These are phyloP conservation scores for Acanthurus tractus DNA, from an alignment of 2,797 vertebrate species.

Conservation along the genomic window DNA sequence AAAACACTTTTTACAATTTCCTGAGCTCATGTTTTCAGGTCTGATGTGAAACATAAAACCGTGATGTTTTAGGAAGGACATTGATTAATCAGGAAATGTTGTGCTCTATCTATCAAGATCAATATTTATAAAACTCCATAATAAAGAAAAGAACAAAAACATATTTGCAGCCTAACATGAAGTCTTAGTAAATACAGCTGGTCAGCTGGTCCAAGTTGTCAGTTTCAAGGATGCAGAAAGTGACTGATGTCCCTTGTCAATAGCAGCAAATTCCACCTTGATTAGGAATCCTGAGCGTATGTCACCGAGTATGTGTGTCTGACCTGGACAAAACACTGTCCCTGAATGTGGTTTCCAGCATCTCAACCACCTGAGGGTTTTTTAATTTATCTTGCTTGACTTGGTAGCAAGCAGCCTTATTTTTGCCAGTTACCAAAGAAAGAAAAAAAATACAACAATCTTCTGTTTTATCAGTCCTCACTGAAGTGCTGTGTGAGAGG, in stretches of 20 bases:
- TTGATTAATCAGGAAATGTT: conserved; percentile 48
- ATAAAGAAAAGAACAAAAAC: conserved; percentile 1
- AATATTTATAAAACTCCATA: conserved; percentile 25
- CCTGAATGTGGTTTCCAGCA: conserved; percentile 52
- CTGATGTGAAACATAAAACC: conserved; percentile 32
- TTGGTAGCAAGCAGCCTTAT: conserved; percentile 20
- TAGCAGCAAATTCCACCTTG: not conserved
- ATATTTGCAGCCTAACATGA: not conserved
- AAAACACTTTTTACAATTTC: not conserved
- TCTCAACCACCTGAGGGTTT: conserved; percentile 31
- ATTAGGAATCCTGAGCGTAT: conserved; percentile 2
- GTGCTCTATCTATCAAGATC: conserved; percentile 13
- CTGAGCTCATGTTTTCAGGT: not conserved
- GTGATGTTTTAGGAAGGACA: conserved; percentile 25
- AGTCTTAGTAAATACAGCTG: not conserved
- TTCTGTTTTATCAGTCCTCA: conserved; percentile 45
- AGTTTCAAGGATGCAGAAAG: not conserved
- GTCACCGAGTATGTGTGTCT: conserved; percentile 4
- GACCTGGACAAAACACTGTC: conserved; percentile 14
- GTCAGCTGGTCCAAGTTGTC: conserved; percentile 4
- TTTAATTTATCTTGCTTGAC: conserved; percentile 47
- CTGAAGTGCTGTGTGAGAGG: conserved; percentile 12
- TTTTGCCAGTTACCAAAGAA: conserved; percentile 53
- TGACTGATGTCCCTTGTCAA: not conserved
- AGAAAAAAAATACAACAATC: conserved; percentile 24